A percentile compares a stretch with the other conserved stretches of the same genome.
These are phyloP conservation scores for Trypoxylon attenuatum DNA, from an alignment of 2,888 invertebrate species.

Conservation along the genomic window DNA sequence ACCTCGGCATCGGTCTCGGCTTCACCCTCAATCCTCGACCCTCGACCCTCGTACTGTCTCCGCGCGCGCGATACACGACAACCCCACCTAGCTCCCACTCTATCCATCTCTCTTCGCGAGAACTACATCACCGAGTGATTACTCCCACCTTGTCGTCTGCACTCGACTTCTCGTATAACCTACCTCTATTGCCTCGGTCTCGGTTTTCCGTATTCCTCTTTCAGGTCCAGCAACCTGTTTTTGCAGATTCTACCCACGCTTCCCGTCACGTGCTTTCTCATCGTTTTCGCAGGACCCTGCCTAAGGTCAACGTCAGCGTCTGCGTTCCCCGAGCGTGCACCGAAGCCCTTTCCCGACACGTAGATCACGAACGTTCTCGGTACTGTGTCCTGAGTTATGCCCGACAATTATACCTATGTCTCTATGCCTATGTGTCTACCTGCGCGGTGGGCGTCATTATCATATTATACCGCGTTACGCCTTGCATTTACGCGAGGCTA, in stretches of 20 bases:
- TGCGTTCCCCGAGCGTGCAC: no score
- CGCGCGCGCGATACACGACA: no score
- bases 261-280: neutral
- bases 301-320: no score
- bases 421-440: no score
- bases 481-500: neutral
- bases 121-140: slow-evolving; percentile 72
- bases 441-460: slow-evolving; percentile 69
- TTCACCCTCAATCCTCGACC: neutral
- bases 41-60: slow-evolving; percentile 7
- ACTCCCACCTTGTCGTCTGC: slow-evolving; percentile 63
- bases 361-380: slow-evolving; percentile 68
- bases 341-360: slow-evolving; percentile 66
- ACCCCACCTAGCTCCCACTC: slow-evolving; percentile 27
- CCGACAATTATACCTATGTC: slow-evolving; percentile 72
- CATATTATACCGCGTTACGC: slow-evolving; percentile 64
- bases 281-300: no score
- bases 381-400: slow-evolving; percentile 70
- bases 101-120: slow-evolving; percentile 49
- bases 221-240: neutral
- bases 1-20: no score
- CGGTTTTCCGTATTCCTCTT: no score
- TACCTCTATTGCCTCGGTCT: no score
- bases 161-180: slow-evolving; percentile 11
- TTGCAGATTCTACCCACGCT: neutral